A percentile compares a stretch with the other conserved stretches of the same genome.
Conservation (phyloP, 1,140 invertebrate genomes). For the Ephestia elutella region DNA sequence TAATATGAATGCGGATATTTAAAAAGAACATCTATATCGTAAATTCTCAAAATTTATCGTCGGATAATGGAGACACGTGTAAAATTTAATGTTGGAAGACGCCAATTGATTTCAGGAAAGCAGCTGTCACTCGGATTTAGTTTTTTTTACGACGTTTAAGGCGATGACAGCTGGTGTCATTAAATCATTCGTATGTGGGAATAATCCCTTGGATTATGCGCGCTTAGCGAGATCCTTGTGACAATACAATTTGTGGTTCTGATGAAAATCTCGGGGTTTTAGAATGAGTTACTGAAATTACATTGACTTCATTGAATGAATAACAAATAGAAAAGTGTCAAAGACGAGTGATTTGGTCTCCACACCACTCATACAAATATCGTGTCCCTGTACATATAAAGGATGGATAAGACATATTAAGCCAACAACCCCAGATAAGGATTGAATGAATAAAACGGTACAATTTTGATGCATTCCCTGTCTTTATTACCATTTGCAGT, state of each 20-base stretch:
- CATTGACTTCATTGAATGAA: neutral
- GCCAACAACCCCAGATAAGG: no score
- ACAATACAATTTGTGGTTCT: slow-evolving; percentile 28
- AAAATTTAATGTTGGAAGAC: neutral
- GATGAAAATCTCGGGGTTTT: neutral
- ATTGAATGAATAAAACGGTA: no score
- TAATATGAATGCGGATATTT: neutral
- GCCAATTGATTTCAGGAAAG: slow-evolving; percentile 17
- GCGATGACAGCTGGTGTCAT: slow-evolving; percentile 43
- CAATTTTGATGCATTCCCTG: no score
- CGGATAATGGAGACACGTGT: neutral
- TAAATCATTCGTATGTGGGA: slow-evolving; percentile 32
- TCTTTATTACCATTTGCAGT: no score
- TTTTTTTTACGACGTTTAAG: slow-evolving; percentile 27
- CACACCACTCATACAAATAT: no score
- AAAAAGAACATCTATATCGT: neutral
- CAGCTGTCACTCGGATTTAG: slow-evolving; percentile 21
- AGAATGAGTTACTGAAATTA: neutral
- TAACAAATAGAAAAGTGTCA: neutral
- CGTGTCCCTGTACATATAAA: no score
- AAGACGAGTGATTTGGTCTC: no score
- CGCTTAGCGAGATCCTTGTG: slow-evolving; percentile 21
- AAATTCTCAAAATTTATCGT: slow-evolving; percentile 7
- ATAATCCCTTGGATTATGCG: slow-evolving; percentile 37
- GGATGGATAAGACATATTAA: no score